phyloP scores from a whole-genome alignment of 2,113 vertebrate genomes.

The Saguinus imperator region DNA sequence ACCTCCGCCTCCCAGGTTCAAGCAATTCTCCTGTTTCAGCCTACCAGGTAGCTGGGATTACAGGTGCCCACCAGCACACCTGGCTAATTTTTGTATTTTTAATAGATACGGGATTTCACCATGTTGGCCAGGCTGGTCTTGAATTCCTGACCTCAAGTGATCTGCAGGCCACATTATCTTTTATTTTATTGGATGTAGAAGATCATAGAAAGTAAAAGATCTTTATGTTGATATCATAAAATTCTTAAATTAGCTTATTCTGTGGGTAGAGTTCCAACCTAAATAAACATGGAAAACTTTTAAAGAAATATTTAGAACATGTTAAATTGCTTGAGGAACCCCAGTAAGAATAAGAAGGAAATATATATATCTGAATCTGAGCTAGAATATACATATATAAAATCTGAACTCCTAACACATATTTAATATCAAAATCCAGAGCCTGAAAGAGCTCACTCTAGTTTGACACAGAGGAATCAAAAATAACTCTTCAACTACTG shows the following conservation, averaged over 20 bases:
- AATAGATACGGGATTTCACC: too few species aligned
- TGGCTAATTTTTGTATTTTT: too few species aligned
- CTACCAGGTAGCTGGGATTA: too few species aligned
- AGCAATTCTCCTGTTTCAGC: too few species aligned
- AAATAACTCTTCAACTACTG: background rate
- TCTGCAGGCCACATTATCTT: background rate
- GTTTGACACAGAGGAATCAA: background rate
- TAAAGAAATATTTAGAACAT: background rate
- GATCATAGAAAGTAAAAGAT: background rate
- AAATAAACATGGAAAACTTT: background rate
- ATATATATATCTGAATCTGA: background rate
- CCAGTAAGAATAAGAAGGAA: background rate
- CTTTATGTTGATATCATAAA: background rate
- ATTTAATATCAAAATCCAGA: background rate
- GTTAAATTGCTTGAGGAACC: background rate
- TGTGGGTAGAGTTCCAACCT: background rate
- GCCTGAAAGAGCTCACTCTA: background rate
- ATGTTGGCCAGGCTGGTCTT: too few species aligned
- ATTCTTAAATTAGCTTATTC: background rate
- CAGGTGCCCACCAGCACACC: too few species aligned
- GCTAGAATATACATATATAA: too few species aligned
- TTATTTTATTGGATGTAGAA: background rate
- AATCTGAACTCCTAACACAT: background rate
- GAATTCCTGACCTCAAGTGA: too few species aligned
- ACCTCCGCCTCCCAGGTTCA: too few species aligned